Conservation (phyloP, 2,113 vertebrate species). For the Indicator maculatus region DNA sequence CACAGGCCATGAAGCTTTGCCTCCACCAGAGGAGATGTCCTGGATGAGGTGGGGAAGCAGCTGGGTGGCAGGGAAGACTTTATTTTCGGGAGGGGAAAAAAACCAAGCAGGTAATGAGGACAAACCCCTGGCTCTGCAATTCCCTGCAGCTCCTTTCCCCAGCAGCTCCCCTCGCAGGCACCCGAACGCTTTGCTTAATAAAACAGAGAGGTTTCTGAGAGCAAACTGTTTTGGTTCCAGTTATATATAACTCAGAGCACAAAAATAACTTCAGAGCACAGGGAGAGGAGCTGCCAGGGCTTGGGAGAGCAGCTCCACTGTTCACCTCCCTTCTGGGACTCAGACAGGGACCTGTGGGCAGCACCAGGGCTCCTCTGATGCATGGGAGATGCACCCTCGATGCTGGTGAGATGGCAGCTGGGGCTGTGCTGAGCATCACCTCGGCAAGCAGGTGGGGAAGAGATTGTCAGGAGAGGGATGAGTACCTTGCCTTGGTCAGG, state of each 20-base stretch:
- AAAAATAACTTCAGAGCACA: neutral
- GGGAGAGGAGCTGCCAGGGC: neutral
- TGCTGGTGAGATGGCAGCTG: neutral
- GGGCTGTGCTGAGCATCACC: neutral
- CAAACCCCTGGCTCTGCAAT: neutral
- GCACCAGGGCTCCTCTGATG: neutral
- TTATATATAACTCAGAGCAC: slow-evolving; percentile 52
- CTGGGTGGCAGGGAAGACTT: neutral
- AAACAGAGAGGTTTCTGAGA: slow-evolving; percentile 52
- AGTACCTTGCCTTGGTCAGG: neutral
- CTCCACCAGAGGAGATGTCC: neutral
- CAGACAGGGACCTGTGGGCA: neutral
- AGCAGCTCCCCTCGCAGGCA: neutral
- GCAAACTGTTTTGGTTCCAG: slow-evolving; percentile 58
- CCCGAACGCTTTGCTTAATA: slow-evolving; percentile 47
- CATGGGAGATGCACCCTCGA: neutral
- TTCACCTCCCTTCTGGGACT: neutral
- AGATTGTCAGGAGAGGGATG: too few relatives aligned
- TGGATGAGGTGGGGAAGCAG: neutral
- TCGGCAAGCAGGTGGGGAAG: too few relatives aligned
- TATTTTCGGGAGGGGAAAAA: neutral
- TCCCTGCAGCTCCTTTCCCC: neutral
- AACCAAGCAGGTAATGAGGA: neutral
- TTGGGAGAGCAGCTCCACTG: neutral
- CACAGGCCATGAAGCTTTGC: rapidly evolving